These are phyloP conservation scores for Brachionus rotundiformis DNA, from an alignment of 1,140 invertebrate genomes.

Conservation along the genomic window DNA sequence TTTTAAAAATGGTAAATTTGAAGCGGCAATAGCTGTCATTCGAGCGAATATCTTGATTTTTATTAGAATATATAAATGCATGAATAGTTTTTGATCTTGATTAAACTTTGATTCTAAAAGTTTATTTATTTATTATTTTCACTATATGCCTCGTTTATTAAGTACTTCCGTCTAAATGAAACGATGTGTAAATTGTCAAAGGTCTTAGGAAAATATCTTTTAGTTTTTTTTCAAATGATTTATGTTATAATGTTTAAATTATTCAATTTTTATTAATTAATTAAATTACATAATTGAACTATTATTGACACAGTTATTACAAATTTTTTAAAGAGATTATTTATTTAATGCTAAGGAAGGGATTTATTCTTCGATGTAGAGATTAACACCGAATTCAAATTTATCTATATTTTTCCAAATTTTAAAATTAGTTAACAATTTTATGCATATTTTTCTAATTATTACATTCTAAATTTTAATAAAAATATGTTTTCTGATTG, in stretches of 20 bases:
- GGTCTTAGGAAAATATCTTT: no score
- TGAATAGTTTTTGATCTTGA: background rate
- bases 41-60: background rate
- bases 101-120: background rate
- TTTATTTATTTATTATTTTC: background rate
- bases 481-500: background rate
- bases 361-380: background rate
- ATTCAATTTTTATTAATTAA: no score
- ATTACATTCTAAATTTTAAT: background rate
- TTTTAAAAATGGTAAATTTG: background rate
- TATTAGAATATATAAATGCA: background rate
- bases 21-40: background rate
- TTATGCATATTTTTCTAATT: background rate
- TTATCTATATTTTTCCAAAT: background rate
- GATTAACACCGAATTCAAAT: background rate
- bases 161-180: background rate
- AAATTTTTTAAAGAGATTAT: background rate
- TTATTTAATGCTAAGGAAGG: background rate
- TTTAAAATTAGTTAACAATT: background rate
- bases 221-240: no score
- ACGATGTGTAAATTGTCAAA: background rate
- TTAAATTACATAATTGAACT: no score
- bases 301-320: background rate
- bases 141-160: background rate
- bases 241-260: no score